A percentile compares a stretch with the other conserved stretches of the same genome.
Conservation (phyloP, 92 coral and sea anemone genomes). For the Pocillopora meandrina region DNA sequence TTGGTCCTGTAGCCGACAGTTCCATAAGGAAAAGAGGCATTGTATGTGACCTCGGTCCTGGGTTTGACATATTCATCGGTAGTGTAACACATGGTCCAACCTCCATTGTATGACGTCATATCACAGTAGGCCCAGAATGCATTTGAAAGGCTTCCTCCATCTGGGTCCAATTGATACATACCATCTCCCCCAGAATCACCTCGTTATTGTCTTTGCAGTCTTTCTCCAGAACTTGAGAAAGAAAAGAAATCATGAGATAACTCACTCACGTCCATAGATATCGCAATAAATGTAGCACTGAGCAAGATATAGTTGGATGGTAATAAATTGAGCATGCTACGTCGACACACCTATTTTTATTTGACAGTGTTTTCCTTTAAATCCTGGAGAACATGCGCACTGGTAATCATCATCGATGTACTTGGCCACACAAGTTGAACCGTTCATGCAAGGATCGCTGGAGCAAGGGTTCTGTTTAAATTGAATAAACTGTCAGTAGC, state of each 20-base stretch:
- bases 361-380: not conserved
- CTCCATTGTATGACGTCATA: constrained; percentile 39
- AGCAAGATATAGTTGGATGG: too few relatives aligned
- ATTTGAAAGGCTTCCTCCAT: constrained; percentile 1
- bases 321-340: too few relatives aligned
- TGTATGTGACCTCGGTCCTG: constrained; percentile 24
- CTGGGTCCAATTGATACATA: constrained; percentile 32
- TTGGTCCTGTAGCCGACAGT: constrained; percentile 38
- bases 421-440: not conserved
- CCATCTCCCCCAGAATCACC: constrained; percentile 25
- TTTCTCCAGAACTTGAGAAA: not conserved
- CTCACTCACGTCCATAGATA: not conserved
- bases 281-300: too few relatives aligned
- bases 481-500: not conserved
- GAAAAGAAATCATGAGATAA: not conserved
- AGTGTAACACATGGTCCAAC: constrained; percentile 52
- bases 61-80: constrained; percentile 36
- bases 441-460: not conserved
- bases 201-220: constrained; percentile 13
- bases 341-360: not conserved
- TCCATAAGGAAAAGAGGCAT: constrained; percentile 31
- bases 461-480: not conserved
- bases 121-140: constrained; percentile 45
- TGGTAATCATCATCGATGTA: not conserved
- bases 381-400: constrained; percentile 10